Conservation (phyloP, 2,888 invertebrate genomes). For the Thymelicus lineola region DNA sequence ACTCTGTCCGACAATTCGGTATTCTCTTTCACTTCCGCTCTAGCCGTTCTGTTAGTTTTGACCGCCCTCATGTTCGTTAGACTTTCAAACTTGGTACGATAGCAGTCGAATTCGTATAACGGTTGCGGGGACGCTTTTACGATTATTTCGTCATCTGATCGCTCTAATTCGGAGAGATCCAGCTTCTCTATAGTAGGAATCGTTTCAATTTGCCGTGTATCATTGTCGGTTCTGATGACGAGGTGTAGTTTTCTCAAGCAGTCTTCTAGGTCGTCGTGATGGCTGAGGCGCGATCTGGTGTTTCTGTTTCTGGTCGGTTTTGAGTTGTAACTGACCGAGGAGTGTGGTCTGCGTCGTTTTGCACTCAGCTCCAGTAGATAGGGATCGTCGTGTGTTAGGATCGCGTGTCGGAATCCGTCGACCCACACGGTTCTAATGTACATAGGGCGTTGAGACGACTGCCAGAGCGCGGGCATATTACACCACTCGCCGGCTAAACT, state of each 20-base stretch:
- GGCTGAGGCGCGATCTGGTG: slow-evolving; percentile 58
- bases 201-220: slow-evolving; percentile 50
- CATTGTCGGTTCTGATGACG: slow-evolving; percentile 62
- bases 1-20: slow-evolving; percentile 88
- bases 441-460: slow-evolving; percentile 86
- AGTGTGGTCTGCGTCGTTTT: slow-evolving; percentile 64
- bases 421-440: slow-evolving; percentile 89
- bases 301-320: slow-evolving; percentile 43
- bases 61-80: slow-evolving; percentile 66
- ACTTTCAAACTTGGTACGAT: slow-evolving; percentile 52
- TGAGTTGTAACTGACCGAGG: slow-evolving; percentile 60
- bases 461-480: slow-evolving; percentile 86
- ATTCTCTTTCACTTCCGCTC: slow-evolving; percentile 64
- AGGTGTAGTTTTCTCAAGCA: slow-evolving; percentile 65
- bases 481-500: slow-evolving; percentile 43
- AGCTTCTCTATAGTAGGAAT: slow-evolving; percentile 62
- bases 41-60: slow-evolving; percentile 68
- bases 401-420: slow-evolving; percentile 89
- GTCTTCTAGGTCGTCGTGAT: slow-evolving; percentile 56
- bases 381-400: slow-evolving; percentile 87
- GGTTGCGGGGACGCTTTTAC: slow-evolving; percentile 63
- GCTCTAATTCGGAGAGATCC: slow-evolving; percentile 65
- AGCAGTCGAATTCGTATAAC: slow-evolving; percentile 57
- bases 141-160: slow-evolving; percentile 64
- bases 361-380: slow-evolving; percentile 61